A percentile compares a stretch with the other conserved stretches of the same genome.
Evolutionary conservation across 2,797 vertebrate genomes (phyloP).

Genomic region (Chelmon rostratus): DNA sequence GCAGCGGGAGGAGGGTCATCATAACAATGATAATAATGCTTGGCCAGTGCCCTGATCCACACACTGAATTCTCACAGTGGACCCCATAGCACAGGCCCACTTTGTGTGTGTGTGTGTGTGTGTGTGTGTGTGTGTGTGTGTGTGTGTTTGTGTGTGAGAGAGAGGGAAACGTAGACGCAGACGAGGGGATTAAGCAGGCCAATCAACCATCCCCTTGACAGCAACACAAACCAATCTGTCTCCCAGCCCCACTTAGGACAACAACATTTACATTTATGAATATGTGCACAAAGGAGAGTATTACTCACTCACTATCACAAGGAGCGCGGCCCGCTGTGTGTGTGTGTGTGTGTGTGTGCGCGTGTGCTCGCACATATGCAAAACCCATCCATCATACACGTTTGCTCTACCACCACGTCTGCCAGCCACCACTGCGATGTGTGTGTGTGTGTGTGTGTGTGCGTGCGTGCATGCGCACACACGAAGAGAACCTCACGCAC

Average conservation of each 20-base stretch:
- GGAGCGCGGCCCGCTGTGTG: conserved; percentile 6
- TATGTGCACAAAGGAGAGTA: conserved; percentile 65
- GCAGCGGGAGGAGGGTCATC: conserved; percentile 40
- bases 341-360: conserved; percentile 5
- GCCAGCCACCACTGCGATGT: conserved; percentile 27
- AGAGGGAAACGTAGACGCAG: conserved; percentile 25
- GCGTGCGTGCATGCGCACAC: conserved; percentile 9
- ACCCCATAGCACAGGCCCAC: conserved; percentile 7
- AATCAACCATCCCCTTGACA: conserved; percentile 69
- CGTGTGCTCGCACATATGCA: conserved; percentile 14
- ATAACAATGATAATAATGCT: conserved; percentile 60
- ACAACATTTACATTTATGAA: conserved; percentile 79
- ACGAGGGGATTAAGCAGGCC: conserved; percentile 64
- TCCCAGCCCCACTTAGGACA: conserved; percentile 71
- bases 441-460: conserved; percentile 24
- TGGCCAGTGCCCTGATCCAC: conserved; percentile 36
- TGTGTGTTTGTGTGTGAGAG: not conserved
- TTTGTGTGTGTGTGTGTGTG: conserved; percentile 20
- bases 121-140: not conserved
- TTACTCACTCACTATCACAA: conserved; percentile 66
- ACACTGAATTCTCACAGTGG: conserved; percentile 23
- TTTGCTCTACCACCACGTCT: conserved; percentile 18
- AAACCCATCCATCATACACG: conserved; percentile 60
- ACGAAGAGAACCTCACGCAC: conserved; percentile 11
- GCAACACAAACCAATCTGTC: conserved; percentile 73